Base-by-base conservation (phyloP, 64 coral and sea anemone genomes). In the Pachyseris speciosa region DNA sequence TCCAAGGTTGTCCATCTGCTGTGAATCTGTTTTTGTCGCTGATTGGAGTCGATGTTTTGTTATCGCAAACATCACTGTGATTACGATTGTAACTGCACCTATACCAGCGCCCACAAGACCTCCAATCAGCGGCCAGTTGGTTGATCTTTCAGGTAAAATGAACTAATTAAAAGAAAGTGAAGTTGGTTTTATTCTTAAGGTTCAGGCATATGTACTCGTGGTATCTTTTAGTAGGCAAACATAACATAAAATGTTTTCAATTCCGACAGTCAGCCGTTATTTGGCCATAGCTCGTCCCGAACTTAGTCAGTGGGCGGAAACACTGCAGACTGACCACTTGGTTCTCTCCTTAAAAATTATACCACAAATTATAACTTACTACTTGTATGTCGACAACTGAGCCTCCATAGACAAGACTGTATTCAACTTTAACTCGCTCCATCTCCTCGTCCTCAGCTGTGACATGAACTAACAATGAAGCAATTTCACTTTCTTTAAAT, bases 301-400 rank as follows among this genome's bases (percentile, higher is more conserved):
- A n/a, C n/a, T n/a, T n/a, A n/a, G n/a, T n/a, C n/a, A n/a, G n/a
- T n/a, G n/a, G n/a, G n/a, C n/a, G n/a, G n/a, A n/a, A n/a, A n/a
- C n/a, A n/a, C n/a, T n/a, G n/a, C n/a, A n/a, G n/a, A n/a, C n/a
- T n/a, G n/a, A n/a, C n/a, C n/a, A n/a, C n/a, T n/a, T n/a, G n/a
- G n/a, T n/a, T n/a, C n/a, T n/a, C n/a, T n/a, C n/a, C n/a, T n/a
- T n/a, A n/a, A n/a, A n/a, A n/a, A n/a, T n/a, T n/a, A n/a, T n/a
- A n/a, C n/a, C n/a, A n/a, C n/a, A n/a, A n/a, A n/a, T n/a, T 8
- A 43, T 37, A 43, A 30, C 86, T 53, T 74, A 92, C 89, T 79
- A 92, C 37, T 92, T 92, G 89, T 64, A 92, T 32, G 37, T 92
- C 79, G 7, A 92, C 89, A 40, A 85, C 20, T 28, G 41, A 30